A percentile compares a stretch with the other conserved stretches of the same genome.
Evolutionary conservation across 2,797 vertebrate genomes (phyloP).

Genomic region (Clarias pachynema): DNA sequence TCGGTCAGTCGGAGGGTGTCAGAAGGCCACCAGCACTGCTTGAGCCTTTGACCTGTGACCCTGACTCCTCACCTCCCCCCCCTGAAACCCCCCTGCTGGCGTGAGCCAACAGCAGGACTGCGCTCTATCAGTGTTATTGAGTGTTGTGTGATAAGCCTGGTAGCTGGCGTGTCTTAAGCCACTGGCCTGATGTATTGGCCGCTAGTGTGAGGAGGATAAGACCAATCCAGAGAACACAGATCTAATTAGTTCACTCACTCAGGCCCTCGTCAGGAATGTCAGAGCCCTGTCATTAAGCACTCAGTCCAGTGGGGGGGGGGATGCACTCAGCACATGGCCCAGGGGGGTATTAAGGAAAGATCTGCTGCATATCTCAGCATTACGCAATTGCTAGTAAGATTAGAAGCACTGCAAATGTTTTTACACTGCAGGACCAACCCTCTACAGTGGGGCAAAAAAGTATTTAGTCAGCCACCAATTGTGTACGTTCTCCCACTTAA

Average conservation of each 20-base stretch:
- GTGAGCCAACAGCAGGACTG: conserved; percentile 45
- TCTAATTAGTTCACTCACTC: conserved; percentile 54
- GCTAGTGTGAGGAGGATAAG: conserved; percentile 54
- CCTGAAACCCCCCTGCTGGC: neutral
- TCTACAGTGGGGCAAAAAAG: no score
- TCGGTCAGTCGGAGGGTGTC: conserved; percentile 38
- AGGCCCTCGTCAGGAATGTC: conserved; percentile 53
- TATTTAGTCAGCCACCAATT: no score
- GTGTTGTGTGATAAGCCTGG: conserved; percentile 75
- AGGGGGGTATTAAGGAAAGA: conserved; percentile 2
- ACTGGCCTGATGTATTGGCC: conserved; percentile 64
- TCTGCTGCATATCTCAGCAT: conserved; percentile 25
- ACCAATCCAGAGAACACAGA: conserved; percentile 47
- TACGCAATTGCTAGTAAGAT: neutral
- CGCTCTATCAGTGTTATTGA: conserved; percentile 69
- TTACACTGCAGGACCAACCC: neutral
- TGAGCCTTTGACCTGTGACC: conserved; percentile 40
- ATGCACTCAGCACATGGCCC: conserved; percentile 42
- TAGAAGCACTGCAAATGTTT: conserved; percentile 8
- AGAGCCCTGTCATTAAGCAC: conserved; percentile 53
- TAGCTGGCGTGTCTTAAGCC: conserved; percentile 57
- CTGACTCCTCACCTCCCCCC: neutral
- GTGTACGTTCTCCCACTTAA: no score
- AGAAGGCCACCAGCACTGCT: conserved; percentile 41
- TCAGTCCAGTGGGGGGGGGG: conserved; percentile 36